phyloP scores from a whole-genome alignment of 2,113 vertebrate species.

The Paradisaea rubra region DNA sequence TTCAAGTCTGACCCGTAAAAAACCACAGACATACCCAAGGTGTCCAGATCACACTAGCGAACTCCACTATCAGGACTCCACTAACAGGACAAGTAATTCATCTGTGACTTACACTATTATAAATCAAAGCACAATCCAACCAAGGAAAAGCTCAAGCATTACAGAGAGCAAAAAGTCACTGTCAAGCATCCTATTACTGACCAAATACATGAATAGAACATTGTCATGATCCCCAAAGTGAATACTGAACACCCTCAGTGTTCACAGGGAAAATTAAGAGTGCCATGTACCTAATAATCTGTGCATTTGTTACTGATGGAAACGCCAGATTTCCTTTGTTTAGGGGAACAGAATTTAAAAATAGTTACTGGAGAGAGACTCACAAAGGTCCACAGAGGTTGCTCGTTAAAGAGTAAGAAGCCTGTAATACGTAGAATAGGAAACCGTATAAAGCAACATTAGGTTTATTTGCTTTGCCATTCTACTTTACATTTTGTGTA shows the following conservation, averaged over 20 bases:
- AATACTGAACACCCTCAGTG: not conserved
- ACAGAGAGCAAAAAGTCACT: not conserved
- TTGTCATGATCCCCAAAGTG: not conserved
- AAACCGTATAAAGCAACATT: not conserved
- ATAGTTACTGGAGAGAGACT: not conserved
- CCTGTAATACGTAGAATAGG: not conserved
- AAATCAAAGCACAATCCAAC: not conserved
- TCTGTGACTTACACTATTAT: not conserved
- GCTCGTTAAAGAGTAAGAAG: not conserved
- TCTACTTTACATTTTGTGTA: not conserved
- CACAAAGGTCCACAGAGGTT: not conserved
- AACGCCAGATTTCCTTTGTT: not conserved
- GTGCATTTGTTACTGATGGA: not conserved
- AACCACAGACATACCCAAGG: rapidly evolving
- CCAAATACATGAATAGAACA: not conserved
- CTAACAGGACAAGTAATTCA: not conserved
- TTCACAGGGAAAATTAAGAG: not conserved
- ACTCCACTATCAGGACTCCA: not conserved
- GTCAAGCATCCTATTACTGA: not conserved
- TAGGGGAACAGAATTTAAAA: not conserved
- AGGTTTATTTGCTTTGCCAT: not conserved
- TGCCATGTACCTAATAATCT: not conserved
- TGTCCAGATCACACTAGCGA: not conserved
- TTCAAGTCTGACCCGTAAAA: not conserved
- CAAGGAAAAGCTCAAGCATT: not conserved